Conservation (phyloP, 2,888 invertebrate species). For the Caradrina clavipalpis region DNA sequence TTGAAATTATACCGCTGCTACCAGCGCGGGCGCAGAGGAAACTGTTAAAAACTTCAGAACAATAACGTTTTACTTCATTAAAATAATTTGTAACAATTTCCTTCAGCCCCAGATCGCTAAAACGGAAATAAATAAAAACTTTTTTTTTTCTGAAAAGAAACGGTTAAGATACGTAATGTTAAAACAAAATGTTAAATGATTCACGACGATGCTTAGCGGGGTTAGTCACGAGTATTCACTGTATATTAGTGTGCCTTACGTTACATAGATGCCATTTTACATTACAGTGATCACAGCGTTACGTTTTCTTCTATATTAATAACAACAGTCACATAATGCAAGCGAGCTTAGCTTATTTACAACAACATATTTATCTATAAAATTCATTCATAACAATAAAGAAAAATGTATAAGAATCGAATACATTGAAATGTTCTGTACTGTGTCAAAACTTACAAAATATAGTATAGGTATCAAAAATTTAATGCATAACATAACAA, state of each 20-base stretch:
- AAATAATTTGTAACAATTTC: constrained; percentile 53
- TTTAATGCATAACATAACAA: constrained; percentile 67
- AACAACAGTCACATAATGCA: constrained; percentile 90
- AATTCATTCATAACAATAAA: constrained; percentile 75
- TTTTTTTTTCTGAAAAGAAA: constrained; percentile 67
- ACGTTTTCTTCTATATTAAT: constrained; percentile 80
- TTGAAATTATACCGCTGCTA: constrained; percentile 61
- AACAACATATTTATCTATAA: constrained; percentile 78
- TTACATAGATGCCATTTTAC: constrained; percentile 83
- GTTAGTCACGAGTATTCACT: constrained; percentile 87
- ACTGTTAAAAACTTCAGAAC: constrained; percentile 30
- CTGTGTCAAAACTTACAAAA: constrained; percentile 69
- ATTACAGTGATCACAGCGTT: constrained; percentile 81
- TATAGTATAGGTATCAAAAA: constrained; percentile 46
- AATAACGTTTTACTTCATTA: constrained; percentile 8
- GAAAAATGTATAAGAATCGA: constrained; percentile 70
- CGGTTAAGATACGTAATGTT: constrained; percentile 68
- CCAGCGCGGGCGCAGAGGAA: constrained; percentile 57
- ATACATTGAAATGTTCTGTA: constrained; percentile 67
- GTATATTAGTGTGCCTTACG: constrained; percentile 86
- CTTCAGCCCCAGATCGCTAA: constrained; percentile 50
- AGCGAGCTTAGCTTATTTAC: constrained; percentile 89
- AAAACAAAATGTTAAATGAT: constrained; percentile 75
- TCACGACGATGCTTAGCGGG: constrained; percentile 84
- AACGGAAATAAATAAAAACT: constrained; percentile 45